A percentile compares a stretch with the other conserved stretches of the same genome.
Conservation (phyloP, 2,113 vertebrate species). For the Phycodurus eques region DNA sequence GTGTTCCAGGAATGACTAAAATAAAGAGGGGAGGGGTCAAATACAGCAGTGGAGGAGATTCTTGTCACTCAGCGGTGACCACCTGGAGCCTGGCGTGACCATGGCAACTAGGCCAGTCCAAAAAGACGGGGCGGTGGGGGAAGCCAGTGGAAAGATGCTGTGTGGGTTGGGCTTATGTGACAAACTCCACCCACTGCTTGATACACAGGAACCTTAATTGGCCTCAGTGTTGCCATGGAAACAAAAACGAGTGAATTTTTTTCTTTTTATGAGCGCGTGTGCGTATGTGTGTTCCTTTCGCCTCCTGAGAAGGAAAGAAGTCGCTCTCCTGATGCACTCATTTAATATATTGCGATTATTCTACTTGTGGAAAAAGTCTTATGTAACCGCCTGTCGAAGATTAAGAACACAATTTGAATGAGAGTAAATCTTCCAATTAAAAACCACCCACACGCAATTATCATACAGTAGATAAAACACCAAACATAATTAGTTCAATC, state of each 20-base stretch:
- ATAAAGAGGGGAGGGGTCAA: constrained; percentile 15
- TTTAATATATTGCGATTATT: constrained; percentile 1
- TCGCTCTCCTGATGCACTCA: not conserved
- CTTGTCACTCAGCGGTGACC: constrained; percentile 44
- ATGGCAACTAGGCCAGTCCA: constrained; percentile 33
- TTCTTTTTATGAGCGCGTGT: not conserved
- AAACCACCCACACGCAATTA: not conserved
- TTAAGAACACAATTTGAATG: not conserved
- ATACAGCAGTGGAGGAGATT: constrained; percentile 25
- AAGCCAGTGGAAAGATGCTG: not conserved
- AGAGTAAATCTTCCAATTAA: constrained; percentile 3
- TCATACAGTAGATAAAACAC: not conserved
- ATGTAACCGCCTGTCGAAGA: not conserved
- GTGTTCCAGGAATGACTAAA: constrained; percentile 36
- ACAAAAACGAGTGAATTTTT: constrained; percentile 26
- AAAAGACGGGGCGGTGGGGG: constrained; percentile 3
- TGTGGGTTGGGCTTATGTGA: constrained; percentile 39
- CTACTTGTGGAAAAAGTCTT: not conserved
- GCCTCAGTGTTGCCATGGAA: constrained; percentile 61
- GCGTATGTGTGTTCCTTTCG: not conserved
- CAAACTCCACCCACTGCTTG: constrained; percentile 36
- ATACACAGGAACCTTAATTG: constrained; percentile 46
- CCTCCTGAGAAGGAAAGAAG: not conserved
- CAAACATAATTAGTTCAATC: not conserved
- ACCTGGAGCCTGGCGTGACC: constrained; percentile 43